Base-by-base conservation (phyloP, 2,888 invertebrate genomes). In the Drosophila formosana region DNA sequence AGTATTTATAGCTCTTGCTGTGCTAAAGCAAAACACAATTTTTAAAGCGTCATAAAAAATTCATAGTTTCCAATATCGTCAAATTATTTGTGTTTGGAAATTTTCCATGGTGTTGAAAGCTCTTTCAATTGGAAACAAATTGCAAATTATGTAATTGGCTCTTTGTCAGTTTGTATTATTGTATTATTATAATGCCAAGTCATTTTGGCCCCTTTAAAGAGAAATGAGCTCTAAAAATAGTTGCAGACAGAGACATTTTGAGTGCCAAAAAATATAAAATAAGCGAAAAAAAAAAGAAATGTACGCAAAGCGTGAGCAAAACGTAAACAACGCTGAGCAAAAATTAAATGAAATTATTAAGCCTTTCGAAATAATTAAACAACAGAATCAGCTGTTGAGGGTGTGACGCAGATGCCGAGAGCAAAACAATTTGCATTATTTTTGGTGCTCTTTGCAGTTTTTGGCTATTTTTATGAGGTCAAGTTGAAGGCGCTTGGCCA, bases 401-500 rank as follows among this genome's bases (percentile, higher is more conserved):
- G 18, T 66, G 39, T 78, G 85, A 85, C 80, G 86, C 76, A 79
- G 47, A 37, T 47, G 11, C 47, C 28, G 52, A 50, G 37, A 60
- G 30, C 53, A 13, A 52, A 58, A 46, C 11, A 13, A 64, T 18
- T 61, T 55, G 8, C 61, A 9, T 32, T 55, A 9, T 46, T n/a
- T 34, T 32, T 11, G 32, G 18, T 30, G 32, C 28, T 50, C 47
- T 45, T 13, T 18, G 28, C 39, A 41, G 4, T 39, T 23, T 41
- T 39, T 57, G 32, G 60, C 79, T 78, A 75, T 88, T 80, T 87
- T 75, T 75, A 71, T 78, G 84, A 79, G 89, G 85, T 86, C 90
- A 89, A 89, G 89, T 90, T 89, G 86, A 90, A 89, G 88, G 82
- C 71, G 56, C 58, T 67, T 74, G 62, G 39, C 49, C 45, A 64